Evolutionary conservation across 2,888 invertebrate species (phyloP), one percentile per base, ranked within the genome.

Genomic region (Lingula anatina): DNA sequence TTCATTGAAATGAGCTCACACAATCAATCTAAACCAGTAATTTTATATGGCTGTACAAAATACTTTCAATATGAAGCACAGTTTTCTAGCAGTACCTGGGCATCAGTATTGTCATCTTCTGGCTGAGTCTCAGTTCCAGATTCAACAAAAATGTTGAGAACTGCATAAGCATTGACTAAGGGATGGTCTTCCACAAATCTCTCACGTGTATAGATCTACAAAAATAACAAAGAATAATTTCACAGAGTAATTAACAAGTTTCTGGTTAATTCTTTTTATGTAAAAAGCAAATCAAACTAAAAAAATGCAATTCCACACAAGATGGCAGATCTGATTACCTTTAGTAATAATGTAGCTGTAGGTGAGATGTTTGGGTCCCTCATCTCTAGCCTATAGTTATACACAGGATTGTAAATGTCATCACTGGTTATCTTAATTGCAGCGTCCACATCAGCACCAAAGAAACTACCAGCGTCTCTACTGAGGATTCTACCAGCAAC

Each of bases 191-290:
- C 66, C 55, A 64, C 64, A 53, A 67, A 68, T 37, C 60, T 62
- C 53, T 73, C 73, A 38, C 70, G 59, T n/a, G 73, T 73, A 56
- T 73, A 74, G n/a, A 75, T 49, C 75, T 75, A 55, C 3, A 58
- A 39, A 24, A 38, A 20, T 37, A 50, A 43, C n/a, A n/a, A n/a
- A n/a, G n/a, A n/a, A n/a, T n/a, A n/a, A n/a, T n/a, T n/a, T n/a
- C n/a, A n/a, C n/a, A n/a, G n/a, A n/a, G n/a, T n/a, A n/a, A n/a
- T 46, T 23, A 5, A 7, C 7, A 5, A 46, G n/a, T n/a, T n/a
- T n/a, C n/a, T n/a, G n/a, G n/a, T n/a, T n/a, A n/a, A n/a, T n/a
- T n/a, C n/a, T n/a, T n/a, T n/a, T n/a, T n/a, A n/a, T n/a, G n/a
- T n/a, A n/a, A n/a, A 9, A 9, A 31, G n/a, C 9, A 31, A 31